Percentiles rank a stretch among this genome's conserved stretches.
phyloP scores from a whole-genome alignment of 2,888 invertebrate genomes.

The Tiliacea aurago region DNA sequence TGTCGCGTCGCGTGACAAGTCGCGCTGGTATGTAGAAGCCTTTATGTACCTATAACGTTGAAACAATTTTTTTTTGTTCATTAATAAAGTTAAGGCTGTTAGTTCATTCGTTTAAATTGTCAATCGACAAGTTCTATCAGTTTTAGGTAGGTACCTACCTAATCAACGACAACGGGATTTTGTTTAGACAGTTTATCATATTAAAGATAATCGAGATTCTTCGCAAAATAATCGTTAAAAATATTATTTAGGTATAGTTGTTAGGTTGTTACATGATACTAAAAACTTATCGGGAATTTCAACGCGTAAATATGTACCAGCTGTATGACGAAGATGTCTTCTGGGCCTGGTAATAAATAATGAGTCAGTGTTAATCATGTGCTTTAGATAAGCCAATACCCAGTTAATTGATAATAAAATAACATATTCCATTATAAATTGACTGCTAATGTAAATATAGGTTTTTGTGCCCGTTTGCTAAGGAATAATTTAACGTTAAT shows the following conservation, averaged over 20 bases:
- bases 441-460: conserved; percentile 42
- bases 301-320: conserved; percentile 19
- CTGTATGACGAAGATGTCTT: conserved; percentile 48
- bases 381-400: conserved; percentile 68
- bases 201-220: conserved; percentile 22
- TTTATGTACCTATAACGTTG: background rate
- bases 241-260: background rate
- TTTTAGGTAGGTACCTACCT: background rate
- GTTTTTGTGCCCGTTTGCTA: conserved; percentile 40
- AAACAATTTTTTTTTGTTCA: background rate
- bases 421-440: conserved; percentile 47
- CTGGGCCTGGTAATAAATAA: conserved; percentile 53
- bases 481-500: conserved; percentile 33
- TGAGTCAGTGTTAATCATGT: conserved; percentile 72
- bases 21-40: no score
- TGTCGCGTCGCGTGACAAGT: no score
- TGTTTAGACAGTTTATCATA: conserved; percentile 29
- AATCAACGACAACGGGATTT: background rate
- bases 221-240: conserved; percentile 38
- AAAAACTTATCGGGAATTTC: conserved; percentile 14
- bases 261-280: conserved; percentile 2
- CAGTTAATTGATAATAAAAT: conserved; percentile 65
- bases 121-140: conserved; percentile 2
- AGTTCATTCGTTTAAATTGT: conserved; percentile 1
- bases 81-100: background rate